phyloP scores from a whole-genome alignment of 2,113 vertebrate genomes.

The Tachycineta bicolor region DNA sequence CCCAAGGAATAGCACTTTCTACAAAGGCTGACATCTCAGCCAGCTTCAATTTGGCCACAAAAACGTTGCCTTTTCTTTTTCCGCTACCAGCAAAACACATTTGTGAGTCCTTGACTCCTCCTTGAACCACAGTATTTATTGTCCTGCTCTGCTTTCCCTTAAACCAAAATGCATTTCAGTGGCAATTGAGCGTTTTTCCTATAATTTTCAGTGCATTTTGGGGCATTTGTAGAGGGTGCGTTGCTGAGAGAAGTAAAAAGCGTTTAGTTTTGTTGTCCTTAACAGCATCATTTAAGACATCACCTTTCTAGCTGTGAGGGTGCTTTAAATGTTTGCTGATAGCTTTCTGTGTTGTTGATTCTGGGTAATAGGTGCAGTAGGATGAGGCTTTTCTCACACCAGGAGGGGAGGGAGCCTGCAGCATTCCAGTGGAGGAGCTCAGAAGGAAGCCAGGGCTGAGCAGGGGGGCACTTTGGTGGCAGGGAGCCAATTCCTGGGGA shows the following conservation, averaged over 20 bases:
- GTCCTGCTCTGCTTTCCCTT: slow-evolving; percentile 8
- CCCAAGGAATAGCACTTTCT: background rate
- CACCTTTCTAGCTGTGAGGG: background rate
- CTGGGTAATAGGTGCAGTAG: background rate
- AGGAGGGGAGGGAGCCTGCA: background rate
- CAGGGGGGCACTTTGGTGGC: background rate
- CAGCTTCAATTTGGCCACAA: background rate
- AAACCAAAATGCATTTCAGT: background rate
- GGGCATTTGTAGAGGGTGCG: background rate
- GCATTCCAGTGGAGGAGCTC: background rate
- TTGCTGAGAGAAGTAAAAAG: slow-evolving; percentile 38
- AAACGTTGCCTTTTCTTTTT: slow-evolving; percentile 10
- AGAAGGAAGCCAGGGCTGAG: background rate
- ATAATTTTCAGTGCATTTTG: slow-evolving; percentile 27
- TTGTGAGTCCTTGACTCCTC: slow-evolving; percentile 31
- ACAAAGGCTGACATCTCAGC: background rate
- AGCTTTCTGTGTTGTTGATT: background rate
- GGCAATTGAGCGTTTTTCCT: background rate
- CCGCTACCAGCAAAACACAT: background rate
- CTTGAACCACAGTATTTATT: slow-evolving; percentile 16
- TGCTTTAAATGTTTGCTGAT: slow-evolving; percentile 11
- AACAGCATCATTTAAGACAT: background rate
- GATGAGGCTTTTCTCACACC: background rate
- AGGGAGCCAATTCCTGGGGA: background rate
- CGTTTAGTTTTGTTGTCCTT: slow-evolving; percentile 24